Base-by-base conservation (phyloP, 1,140 invertebrate genomes). In the Halictus rubicundus region DNA sequence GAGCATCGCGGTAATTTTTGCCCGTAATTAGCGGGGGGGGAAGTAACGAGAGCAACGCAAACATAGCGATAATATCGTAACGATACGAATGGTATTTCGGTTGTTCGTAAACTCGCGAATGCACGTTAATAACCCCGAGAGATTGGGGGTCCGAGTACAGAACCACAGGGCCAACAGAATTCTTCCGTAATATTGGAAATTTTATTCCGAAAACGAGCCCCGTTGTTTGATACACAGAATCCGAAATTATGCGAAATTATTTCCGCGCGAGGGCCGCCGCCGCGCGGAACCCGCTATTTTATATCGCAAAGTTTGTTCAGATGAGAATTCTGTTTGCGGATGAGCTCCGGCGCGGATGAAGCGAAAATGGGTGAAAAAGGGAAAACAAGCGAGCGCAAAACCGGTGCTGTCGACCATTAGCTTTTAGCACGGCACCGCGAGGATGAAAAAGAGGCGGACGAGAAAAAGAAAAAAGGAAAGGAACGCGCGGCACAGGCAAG, bases 381-480 rank as follows among this genome's bases (percentile, higher is more conserved):
- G 82, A 80, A 81, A 71, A 82, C 52, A 77, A 74, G 64, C 25
- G 68, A 68, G 63, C 70, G 84, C 68, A 76, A 72, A 80, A 73
- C 73, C 73, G 60, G 63, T 63, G 68, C 64, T 8, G 42, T 57
- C 75, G 76, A 80, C 81, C 90, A 89, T 90, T 89, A 89, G 90
- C 90, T 91, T 91, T 91, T 90, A 91, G 87, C 87, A 80, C 54
- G 73, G 70, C 39, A 57, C 32, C 46, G n/a, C n/a, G 32, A 68
- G 72, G 46, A 74, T 68, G 81, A 86, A 82, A 83, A 81, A 78
- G 59, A 46, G 37, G 66, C 37, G 65, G 32, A 32, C 5, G 32
- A 32, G 32, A 32, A 32, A 32, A 32, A 32, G 5, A 32, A 32
- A 32, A 32, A 32, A 32, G 32, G 32, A 71, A 49, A 61, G 57